Conservation (phyloP, 64 coral and sea anemone genomes). For the Montipora foliosa region DNA sequence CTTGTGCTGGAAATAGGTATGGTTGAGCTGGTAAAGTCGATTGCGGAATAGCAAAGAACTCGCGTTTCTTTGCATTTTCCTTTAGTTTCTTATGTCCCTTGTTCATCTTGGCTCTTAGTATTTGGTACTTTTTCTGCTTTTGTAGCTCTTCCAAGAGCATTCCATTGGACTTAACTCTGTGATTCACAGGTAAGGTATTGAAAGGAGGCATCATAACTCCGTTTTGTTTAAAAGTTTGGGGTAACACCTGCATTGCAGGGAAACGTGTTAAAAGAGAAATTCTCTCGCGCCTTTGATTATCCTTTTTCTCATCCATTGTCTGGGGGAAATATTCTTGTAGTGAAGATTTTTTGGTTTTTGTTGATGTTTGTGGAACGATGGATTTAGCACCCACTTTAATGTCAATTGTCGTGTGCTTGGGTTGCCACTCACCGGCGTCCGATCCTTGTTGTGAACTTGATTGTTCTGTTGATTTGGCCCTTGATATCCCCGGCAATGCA, state of each 20-base stretch:
- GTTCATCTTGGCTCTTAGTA: neutral
- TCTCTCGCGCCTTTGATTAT: slow-evolving; percentile 60
- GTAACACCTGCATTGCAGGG: slow-evolving; percentile 88
- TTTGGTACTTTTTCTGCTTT: slow-evolving; percentile 38
- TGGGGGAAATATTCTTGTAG: neutral
- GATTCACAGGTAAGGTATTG: slow-evolving; percentile 57
- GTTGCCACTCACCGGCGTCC: neutral
- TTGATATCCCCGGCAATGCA: neutral
- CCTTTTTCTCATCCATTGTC: slow-evolving; percentile 25
- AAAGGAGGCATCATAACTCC: slow-evolving; percentile 74
- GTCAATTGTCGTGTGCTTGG: slow-evolving; percentile 29
- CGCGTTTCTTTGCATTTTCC: slow-evolving; percentile 60
- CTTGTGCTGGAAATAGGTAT: neutral
- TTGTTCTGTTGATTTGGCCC: neutral
- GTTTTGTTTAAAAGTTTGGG: slow-evolving; percentile 85
- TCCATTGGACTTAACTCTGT: slow-evolving; percentile 55
- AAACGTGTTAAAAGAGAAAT: slow-evolving; percentile 77
- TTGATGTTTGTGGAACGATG: slow-evolving; percentile 10
- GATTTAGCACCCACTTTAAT: slow-evolving; percentile 31
- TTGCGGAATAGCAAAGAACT: slow-evolving; percentile 31
- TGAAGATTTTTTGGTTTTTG: neutral
- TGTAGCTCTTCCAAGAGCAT: slow-evolving; percentile 86
- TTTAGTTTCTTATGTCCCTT: neutral
- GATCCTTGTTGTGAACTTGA: neutral
- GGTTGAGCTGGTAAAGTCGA: neutral